These are phyloP conservation scores for Cecidostiba fungosa DNA, from an alignment of 2,888 invertebrate genomes.

Conservation along the genomic window DNA sequence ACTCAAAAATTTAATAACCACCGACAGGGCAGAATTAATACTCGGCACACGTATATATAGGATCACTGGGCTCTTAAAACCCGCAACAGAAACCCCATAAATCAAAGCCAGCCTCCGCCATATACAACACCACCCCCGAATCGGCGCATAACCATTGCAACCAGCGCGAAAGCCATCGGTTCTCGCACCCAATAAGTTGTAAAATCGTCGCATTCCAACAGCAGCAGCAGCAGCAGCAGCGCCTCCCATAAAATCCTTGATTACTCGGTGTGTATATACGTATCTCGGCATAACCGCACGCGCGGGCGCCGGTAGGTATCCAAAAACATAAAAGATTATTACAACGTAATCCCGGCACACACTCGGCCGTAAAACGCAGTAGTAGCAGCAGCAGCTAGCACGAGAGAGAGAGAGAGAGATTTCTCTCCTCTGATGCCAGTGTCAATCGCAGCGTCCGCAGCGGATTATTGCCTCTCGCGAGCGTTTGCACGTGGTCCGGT, in stretches of 20 bases:
- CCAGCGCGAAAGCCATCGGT: not conserved
- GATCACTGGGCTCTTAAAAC: conserved; percentile 31
- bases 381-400: not conserved
- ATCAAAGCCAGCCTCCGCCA: conserved; percentile 28
- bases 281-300: not conserved
- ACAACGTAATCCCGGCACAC: conserved; percentile 37
- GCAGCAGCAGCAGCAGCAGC: not conserved
- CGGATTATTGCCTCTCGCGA: conserved; percentile 47
- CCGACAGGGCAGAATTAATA: conserved; percentile 34
- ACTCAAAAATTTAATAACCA: conserved; percentile 37
- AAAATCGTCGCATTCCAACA: conserved; percentile 44
- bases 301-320: conserved; percentile 2
- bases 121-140: not conserved
- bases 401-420: not conserved
- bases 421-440: conserved; percentile 44
- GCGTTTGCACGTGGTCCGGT: not conserved
- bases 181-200: conserved; percentile 52
- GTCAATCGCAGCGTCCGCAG: conserved; percentile 60
- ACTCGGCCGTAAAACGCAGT: conserved; percentile 44
- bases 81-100: conserved; percentile 43
- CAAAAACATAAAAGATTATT: conserved; percentile 61
- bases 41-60: not conserved
- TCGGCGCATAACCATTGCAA: not conserved
- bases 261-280: not conserved
- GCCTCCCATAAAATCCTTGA: conserved; percentile 38